Evolutionary conservation across 2,797 vertebrate species (phyloP), one percentile per base, ranked within the genome.

Genomic region (Channallabes apus): DNA sequence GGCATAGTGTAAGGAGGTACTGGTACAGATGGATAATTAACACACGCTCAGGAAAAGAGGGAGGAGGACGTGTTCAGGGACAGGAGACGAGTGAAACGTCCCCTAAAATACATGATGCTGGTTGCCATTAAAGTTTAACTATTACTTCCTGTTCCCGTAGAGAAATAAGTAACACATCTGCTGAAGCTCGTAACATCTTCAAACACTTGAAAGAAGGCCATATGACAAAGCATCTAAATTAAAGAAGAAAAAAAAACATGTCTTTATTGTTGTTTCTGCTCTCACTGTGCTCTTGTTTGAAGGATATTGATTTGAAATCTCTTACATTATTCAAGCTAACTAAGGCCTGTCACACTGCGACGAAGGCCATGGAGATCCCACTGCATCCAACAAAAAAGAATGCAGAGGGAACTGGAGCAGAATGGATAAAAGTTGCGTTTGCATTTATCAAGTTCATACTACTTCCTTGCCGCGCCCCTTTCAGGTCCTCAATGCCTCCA

Each of bases 121-220:
- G 29, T 58, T 59, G 32, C 9, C 12, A 18, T 59, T 38, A 76
- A 20, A 8, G 15, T 1, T 4, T 76, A 56, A 3, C 18, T 56
- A 27, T 3, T 69, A 35, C 9, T 58, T 82, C 61, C 24, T 4
- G n/a, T 46, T 72, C 32, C 41, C 17, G 27, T 22, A 61, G 68
- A 27, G 56, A 61, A 72, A 62, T 2, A 38, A 65, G 59, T 4
- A 67, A 46, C 17, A 76, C 46, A 17, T 59, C 35, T 61, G 51
- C 18, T 35, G 27, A 27, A 20, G 35, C 56, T 11, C 20, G 59
- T 54, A 56, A 51, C 83, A 54, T 72, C n/a, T 71, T 3, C 69
- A n/a, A 79, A 56, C 65, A 32, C 65, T 51, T 9, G 27, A 68
- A 54, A 72, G 46, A 80, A 85, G 77, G 84, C 54, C 68, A 72